Evolutionary conservation across 2,888 invertebrate genomes (phyloP).

Genomic region (Scaptomyza caliginosa): DNA sequence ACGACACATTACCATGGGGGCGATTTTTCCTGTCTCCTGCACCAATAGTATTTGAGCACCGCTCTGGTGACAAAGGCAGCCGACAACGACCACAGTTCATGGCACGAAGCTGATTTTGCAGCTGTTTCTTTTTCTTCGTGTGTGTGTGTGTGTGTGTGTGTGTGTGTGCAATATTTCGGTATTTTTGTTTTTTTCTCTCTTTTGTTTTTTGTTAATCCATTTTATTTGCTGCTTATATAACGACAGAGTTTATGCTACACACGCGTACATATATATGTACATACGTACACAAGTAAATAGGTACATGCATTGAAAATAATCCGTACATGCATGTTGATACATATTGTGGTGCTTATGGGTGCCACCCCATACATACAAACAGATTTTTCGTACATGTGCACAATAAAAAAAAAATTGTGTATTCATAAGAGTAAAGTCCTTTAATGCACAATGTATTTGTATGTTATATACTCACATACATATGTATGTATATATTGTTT

Average conservation of each 20-base stretch:
- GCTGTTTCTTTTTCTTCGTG: conserved; percentile 1
- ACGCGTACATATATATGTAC: not conserved
- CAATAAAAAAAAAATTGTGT: not conserved
- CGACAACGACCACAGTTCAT: conserved; percentile 29
- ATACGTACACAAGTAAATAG: not conserved
- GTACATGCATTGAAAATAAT: not conserved
- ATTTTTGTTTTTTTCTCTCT: not conserved
- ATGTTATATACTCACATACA: not conserved
- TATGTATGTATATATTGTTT: not conserved
- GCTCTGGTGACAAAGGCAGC: conserved; percentile 74
- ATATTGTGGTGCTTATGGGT: not conserved
- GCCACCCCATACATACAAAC: not conserved
- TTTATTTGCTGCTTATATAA: not conserved
- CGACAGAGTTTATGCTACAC: not conserved
- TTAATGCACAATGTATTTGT: not conserved
- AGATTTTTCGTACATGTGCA: not conserved
- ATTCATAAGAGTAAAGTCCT: too few relatives aligned
- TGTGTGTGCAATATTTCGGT: too few relatives aligned
- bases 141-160: not conserved
- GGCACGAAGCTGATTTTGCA: conserved; percentile 19
- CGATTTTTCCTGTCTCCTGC: conserved; percentile 76
- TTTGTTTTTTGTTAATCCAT: not conserved
- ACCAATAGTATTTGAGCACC: conserved; percentile 78
- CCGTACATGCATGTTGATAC: not conserved
- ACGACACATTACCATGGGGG: conserved; percentile 79